Evolutionary conservation across 2,113 vertebrate genomes (phyloP).

Genomic region (Apodemus speciosus): DNA sequence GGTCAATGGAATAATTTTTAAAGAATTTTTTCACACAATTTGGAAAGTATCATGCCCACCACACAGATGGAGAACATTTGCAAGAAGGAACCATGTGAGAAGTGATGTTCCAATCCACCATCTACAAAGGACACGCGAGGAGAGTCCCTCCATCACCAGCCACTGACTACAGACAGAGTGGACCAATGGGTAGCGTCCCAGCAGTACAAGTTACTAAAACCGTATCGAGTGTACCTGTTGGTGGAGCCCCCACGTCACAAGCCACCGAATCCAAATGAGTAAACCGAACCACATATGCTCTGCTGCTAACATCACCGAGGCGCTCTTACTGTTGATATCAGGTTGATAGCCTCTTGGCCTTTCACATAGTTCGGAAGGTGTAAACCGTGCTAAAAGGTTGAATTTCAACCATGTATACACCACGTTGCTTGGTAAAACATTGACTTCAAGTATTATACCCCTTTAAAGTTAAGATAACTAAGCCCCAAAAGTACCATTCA

Average conservation of each 20-base stretch:
- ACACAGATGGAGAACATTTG: background rate
- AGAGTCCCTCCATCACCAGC: too few relatives aligned
- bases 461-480: background rate
- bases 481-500: background rate
- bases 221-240: background rate
- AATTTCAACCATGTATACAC: background rate
- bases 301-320: background rate
- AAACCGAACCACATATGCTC: rapidly evolving
- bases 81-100: background rate
- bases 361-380: background rate
- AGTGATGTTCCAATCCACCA: background rate
- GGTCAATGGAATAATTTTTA: slow-evolving; percentile 19
- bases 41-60: background rate
- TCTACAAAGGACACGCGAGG: background rate
- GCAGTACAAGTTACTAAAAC: too few relatives aligned
- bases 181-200: background rate
- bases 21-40: background rate
- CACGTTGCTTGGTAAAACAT: background rate
- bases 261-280: background rate
- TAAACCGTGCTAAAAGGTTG: background rate
- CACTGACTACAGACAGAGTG: background rate
- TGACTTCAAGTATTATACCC: background rate
- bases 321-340: background rate
- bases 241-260: background rate
- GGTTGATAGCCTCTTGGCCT: background rate